Conservation (phyloP, 2,113 vertebrate species). For the Leptocoma aspasia region DNA sequence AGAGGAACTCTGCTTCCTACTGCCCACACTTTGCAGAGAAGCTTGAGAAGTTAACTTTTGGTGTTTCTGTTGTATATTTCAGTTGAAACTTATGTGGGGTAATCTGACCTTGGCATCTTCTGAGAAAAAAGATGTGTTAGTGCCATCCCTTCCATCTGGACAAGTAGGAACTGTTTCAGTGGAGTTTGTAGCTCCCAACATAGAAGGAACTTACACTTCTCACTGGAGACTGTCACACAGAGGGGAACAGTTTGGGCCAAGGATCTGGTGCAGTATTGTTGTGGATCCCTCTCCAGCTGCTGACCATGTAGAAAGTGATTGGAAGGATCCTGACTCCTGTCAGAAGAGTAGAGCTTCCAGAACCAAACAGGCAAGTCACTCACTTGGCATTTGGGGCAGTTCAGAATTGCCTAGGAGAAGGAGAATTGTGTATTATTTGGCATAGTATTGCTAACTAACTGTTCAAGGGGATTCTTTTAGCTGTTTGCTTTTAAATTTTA, state of each 20-base stretch:
- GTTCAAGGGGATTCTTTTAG: background rate
- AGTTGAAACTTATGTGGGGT: conserved; percentile 99
- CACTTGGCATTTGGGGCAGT: background rate
- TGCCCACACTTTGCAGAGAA: background rate
- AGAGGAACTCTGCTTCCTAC: background rate
- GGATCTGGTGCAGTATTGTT: conserved; percentile 97
- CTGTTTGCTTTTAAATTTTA: background rate
- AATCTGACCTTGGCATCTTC: conserved; percentile 88
- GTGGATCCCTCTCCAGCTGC: conserved; percentile 77
- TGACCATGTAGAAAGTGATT: conserved; percentile 24
- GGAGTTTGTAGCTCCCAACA: conserved; percentile 87
- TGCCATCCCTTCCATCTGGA: conserved; percentile 87
- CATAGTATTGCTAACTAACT: background rate
- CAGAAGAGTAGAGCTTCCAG: conserved; percentile 48
- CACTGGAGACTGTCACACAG: conserved; percentile 96
- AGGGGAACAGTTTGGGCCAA: conserved; percentile 93
- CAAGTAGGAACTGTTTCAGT: conserved; percentile 93
- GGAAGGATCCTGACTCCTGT: background rate
- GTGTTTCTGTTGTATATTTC: background rate
- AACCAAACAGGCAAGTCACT: conserved; percentile 78
- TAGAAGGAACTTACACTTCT: conserved; percentile 96
- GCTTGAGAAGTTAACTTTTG: background rate
- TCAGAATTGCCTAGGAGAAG: background rate
- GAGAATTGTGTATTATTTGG: background rate
- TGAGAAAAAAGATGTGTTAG: conserved; percentile 86